Evolutionary conservation across 2,797 vertebrate species (phyloP).

Genomic region (Dryobates pubescens): DNA sequence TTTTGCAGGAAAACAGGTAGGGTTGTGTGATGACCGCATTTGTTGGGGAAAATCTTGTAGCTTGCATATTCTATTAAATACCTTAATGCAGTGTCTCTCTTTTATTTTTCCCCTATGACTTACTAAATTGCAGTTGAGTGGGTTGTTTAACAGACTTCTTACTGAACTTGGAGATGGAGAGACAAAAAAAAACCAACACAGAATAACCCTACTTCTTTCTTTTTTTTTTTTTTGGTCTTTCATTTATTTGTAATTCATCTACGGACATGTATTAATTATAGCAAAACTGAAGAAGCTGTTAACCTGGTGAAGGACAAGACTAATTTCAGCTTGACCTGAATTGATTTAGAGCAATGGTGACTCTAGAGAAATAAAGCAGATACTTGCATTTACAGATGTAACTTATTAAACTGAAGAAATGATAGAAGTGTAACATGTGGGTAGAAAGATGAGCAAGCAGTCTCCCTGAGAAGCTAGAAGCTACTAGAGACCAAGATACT

Average conservation of each 20-base stretch:
- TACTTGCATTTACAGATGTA: constrained; percentile 35
- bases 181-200: background rate
- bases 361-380: constrained; percentile 58
- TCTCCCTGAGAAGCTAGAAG: background rate
- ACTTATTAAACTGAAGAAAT: constrained; percentile 10
- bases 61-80: background rate
- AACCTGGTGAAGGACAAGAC: constrained; percentile 62
- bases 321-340: constrained; percentile 66
- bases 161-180: background rate
- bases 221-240: constrained; percentile 23
- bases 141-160: background rate
- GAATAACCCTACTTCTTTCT: constrained; percentile 24
- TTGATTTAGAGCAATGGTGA: constrained; percentile 55
- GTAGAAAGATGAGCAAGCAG: background rate
- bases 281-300: constrained; percentile 29
- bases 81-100: background rate
- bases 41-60: background rate
- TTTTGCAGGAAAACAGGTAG: constrained; percentile 27
- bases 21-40: background rate
- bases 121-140: background rate
- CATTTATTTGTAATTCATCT: constrained; percentile 52
- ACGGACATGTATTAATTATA: constrained; percentile 41
- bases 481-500: background rate
- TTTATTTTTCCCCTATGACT: background rate
- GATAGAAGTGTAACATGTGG: background rate